A percentile compares a stretch with the other conserved stretches of the same genome.
phyloP scores from a whole-genome alignment of 2,888 invertebrate species.

The Lithophane ornitopus region DNA sequence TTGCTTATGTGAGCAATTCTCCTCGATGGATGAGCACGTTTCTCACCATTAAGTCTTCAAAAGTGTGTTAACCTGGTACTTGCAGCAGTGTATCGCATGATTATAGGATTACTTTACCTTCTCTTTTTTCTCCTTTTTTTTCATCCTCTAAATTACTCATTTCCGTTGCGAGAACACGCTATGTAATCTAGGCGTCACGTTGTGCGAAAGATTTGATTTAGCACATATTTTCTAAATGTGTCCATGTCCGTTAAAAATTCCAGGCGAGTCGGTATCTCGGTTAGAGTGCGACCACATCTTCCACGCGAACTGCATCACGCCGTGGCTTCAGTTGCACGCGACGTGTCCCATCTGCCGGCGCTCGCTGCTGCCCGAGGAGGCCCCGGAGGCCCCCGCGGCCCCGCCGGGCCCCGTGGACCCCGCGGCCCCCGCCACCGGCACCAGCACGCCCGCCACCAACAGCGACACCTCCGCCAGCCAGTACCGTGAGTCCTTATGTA shows the following conservation, averaged over 20 bases:
- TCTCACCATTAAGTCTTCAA: background rate
- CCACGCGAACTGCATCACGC: conserved; percentile 97
- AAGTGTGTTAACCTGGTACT: background rate
- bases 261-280: conserved; percentile 94
- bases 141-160: background rate
- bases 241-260: conserved; percentile 54
- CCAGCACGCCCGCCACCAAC: conserved; percentile 41
- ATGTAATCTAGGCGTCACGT: background rate
- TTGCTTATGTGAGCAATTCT: background rate
- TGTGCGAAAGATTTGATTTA: background rate
- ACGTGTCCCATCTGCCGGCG: conserved; percentile 98
- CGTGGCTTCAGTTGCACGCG: conserved; percentile 98
- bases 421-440: conserved; percentile 29
- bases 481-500: conserved; percentile 63
- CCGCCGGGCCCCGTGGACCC: conserved; percentile 37
- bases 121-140: too few relatives aligned
- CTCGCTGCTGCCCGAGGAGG: conserved; percentile 78
- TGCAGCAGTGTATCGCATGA: background rate
- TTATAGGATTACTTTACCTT: background rate
- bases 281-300: conserved; percentile 97
- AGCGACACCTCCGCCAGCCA: conserved; percentile 45
- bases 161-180: background rate
- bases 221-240: background rate
- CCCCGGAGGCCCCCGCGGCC: conserved; percentile 47
- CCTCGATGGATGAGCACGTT: background rate